A percentile compares a stretch with the other conserved stretches of the same genome.
Evolutionary conservation across 2,113 vertebrate species (phyloP).

Genomic region (Oncorhynchus masou): DNA sequence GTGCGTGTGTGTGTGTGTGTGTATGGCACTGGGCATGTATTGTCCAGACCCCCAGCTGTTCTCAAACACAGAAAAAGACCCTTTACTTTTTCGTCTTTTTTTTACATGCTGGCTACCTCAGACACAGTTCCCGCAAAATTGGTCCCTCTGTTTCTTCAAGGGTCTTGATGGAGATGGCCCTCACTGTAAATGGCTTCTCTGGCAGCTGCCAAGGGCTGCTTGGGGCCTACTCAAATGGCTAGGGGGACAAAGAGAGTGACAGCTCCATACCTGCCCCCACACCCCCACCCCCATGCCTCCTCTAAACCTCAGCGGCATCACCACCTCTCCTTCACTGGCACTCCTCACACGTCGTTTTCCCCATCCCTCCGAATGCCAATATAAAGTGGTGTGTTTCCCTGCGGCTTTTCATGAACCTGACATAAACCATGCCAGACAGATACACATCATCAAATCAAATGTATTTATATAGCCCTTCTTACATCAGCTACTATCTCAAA

Average conservation of each 20-base stretch:
- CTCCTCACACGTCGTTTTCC: background rate
- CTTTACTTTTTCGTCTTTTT: background rate
- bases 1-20: too few relatives aligned
- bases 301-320: background rate
- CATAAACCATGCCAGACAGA: too few relatives aligned
- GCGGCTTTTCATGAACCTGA: too few relatives aligned
- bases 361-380: background rate
- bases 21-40: background rate
- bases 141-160: slow-evolving; percentile 29
- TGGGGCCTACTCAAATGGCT: slow-evolving; percentile 42
- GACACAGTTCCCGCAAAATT: slow-evolving; percentile 70
- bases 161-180: slow-evolving; percentile 30
- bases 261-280: slow-evolving; percentile 32
- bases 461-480: too few relatives aligned
- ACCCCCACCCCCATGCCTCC: background rate
- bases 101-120: slow-evolving; percentile 37
- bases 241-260: slow-evolving; percentile 51
- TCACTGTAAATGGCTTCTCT: slow-evolving; percentile 53
- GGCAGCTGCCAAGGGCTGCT: slow-evolving; percentile 46
- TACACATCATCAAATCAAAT: too few relatives aligned
- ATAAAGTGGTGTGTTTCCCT: background rate
- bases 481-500: too few relatives aligned
- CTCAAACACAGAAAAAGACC: too few relatives aligned
- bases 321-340: background rate
- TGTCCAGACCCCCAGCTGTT: too few relatives aligned